These are phyloP conservation scores for Amphimallon solstitiale DNA, from an alignment of 2,888 invertebrate genomes.

Conservation along the genomic window DNA sequence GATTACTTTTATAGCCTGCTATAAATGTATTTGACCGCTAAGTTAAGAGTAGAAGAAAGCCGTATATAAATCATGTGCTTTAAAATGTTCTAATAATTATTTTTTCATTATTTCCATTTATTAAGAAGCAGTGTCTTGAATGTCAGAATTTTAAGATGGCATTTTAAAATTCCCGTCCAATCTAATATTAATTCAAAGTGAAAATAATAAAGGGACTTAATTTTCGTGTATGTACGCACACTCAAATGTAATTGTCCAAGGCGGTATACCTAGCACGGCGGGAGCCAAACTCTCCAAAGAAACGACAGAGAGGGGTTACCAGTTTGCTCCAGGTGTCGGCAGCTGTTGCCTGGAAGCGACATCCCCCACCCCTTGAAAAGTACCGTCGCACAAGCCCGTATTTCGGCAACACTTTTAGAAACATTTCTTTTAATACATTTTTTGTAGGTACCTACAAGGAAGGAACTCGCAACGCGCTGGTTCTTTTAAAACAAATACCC, in stretches of 20 bases:
- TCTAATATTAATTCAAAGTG: neutral
- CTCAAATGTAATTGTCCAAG: slow-evolving; percentile 27
- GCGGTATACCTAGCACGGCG: slow-evolving; percentile 25
- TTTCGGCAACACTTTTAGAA: slow-evolving; percentile 12
- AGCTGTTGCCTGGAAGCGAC: slow-evolving; percentile 42
- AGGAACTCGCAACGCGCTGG: neutral
- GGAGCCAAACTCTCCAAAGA: slow-evolving; percentile 36
- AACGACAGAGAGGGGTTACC: slow-evolving; percentile 36
- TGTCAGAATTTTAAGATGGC: too few species aligned
- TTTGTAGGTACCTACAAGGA: neutral
- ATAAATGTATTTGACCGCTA: too few species aligned
- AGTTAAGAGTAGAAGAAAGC: too few species aligned
- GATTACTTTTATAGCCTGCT: too few species aligned
- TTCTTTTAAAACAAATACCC: slow-evolving; percentile 7
- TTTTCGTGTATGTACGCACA: slow-evolving; percentile 5
- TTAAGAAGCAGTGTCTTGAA: too few species aligned
- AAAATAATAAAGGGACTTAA: neutral
- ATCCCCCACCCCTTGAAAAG: slow-evolving; percentile 25
- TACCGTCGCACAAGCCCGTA: slow-evolving; percentile 1
- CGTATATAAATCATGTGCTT: too few species aligned
- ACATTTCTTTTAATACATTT: neutral
- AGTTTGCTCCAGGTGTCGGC: slow-evolving; percentile 45
- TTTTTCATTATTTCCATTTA: too few species aligned
- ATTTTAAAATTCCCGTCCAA: too few species aligned
- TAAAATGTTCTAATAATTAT: too few species aligned